phyloP scores from a whole-genome alignment of 2,888 invertebrate species.

The Bugula neritina region DNA sequence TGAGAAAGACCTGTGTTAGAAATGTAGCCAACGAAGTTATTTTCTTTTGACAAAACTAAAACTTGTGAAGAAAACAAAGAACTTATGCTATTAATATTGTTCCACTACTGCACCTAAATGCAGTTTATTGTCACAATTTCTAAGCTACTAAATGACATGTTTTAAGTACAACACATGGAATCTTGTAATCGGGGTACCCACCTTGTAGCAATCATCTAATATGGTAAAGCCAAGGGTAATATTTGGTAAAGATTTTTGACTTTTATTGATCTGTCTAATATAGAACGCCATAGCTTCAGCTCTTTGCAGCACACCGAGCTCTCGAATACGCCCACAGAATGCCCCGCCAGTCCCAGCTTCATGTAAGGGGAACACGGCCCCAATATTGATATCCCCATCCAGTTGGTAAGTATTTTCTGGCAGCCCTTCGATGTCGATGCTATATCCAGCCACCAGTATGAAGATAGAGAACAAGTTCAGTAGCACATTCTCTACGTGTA shows the following conservation, averaged over 20 bases:
- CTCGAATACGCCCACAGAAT: constrained; percentile 31
- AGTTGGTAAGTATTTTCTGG: constrained; percentile 31
- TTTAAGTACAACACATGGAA: too few species aligned
- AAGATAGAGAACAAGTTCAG: too few species aligned
- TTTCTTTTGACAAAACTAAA: too few species aligned
- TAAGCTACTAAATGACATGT: too few species aligned
- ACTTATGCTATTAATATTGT: too few species aligned
- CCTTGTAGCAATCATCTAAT: constrained; percentile 39
- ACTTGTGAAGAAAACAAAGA: too few species aligned
- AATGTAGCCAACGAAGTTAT: too few species aligned
- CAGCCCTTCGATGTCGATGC: constrained; percentile 26
- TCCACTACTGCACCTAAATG: too few species aligned
- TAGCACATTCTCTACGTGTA: too few species aligned
- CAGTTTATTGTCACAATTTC: too few species aligned
- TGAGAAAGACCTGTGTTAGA: too few species aligned
- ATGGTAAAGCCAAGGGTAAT: constrained; percentile 36
- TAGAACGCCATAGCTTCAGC: constrained; percentile 38
- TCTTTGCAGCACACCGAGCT: constrained; percentile 36
- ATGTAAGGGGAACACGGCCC: constrained; percentile 35
- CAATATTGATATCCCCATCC: constrained; percentile 35
- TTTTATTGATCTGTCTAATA: constrained; percentile 35
- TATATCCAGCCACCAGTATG: background rate
- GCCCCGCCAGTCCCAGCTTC: constrained; percentile 24
- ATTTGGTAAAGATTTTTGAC: constrained; percentile 33
- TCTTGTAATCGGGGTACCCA: too few species aligned